Evolutionary conservation across 92 coral and sea anemone genomes (phyloP).

Genomic region (Virgularia gustaviana): DNA sequence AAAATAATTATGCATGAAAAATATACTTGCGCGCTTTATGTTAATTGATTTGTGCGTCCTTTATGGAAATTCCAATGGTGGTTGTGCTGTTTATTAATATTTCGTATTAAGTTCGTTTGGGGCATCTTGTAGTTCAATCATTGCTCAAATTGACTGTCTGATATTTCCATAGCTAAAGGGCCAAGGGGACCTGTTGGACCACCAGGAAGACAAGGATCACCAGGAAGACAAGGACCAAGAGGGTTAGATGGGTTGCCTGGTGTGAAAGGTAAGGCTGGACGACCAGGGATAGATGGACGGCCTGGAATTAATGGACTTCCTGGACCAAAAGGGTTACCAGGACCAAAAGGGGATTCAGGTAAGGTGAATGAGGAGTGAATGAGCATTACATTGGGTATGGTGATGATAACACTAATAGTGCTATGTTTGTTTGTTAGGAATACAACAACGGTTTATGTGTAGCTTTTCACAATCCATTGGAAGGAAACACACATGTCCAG

Average conservation of each 20-base stretch:
- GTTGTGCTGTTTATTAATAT: no score
- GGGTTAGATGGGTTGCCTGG: constrained; percentile 20
- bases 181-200: constrained; percentile 20
- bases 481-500: constrained; percentile 5
- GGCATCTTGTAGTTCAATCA: no score
- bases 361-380: neutral
- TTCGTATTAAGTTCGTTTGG: no score
- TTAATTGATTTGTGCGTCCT: no score
- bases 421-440: constrained; percentile 11
- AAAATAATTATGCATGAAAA: no score
- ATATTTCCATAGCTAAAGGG: neutral
- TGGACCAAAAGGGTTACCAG: constrained; percentile 42
- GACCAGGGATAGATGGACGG: constrained; percentile 35
- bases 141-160: neutral
- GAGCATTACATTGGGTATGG: neutral
- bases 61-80: no score
- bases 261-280: constrained; percentile 36
- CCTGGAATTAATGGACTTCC: constrained; percentile 37
- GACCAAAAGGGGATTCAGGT: constrained; percentile 51
- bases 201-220: constrained; percentile 23
- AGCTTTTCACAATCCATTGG: constrained; percentile 25
- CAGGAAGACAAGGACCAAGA: constrained; percentile 1
- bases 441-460: constrained; percentile 8
- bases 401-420: no score
- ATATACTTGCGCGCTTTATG: no score